These are phyloP conservation scores for Kryptopterus vitreolus DNA, from an alignment of 2,797 vertebrate species.

Conservation along the genomic window DNA sequence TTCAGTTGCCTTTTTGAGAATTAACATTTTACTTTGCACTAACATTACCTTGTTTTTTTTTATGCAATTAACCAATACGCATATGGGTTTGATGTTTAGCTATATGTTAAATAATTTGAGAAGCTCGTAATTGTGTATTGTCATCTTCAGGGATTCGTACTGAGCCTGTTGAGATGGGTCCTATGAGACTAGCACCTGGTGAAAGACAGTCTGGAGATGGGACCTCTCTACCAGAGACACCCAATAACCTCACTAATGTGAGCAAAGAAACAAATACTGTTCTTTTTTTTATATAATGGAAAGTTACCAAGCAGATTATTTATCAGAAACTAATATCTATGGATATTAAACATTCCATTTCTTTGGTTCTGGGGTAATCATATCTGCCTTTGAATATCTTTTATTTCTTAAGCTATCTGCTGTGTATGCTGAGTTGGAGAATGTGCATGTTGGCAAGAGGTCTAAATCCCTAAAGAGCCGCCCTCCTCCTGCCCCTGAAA, in stretches of 20 bases:
- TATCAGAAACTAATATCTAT: background rate
- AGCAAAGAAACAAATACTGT: conserved; percentile 35
- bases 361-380: background rate
- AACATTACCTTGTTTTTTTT: background rate
- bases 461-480: conserved; percentile 79
- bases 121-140: conserved; percentile 19
- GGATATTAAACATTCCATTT: background rate
- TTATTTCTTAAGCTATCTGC: conserved; percentile 86
- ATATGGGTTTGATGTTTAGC: background rate
- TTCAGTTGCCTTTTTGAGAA: background rate
- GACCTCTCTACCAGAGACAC: conserved; percentile 94
- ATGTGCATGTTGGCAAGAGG: conserved; percentile 85
- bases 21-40: background rate
- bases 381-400: background rate
- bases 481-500: conserved; percentile 78
- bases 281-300: background rate
- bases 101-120: background rate
- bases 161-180: conserved; percentile 78
- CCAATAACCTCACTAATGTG: conserved; percentile 96
- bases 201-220: conserved; percentile 96
- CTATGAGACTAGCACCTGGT: conserved; percentile 84
- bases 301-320: background rate
- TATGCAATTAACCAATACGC: background rate
- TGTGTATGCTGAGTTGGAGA: conserved; percentile 92
- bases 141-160: conserved; percentile 66